A percentile compares a stretch with the other conserved stretches of the same genome.
These are phyloP conservation scores for Bruchidius siliquastri DNA, from an alignment of 2,888 invertebrate species.

Conservation along the genomic window DNA sequence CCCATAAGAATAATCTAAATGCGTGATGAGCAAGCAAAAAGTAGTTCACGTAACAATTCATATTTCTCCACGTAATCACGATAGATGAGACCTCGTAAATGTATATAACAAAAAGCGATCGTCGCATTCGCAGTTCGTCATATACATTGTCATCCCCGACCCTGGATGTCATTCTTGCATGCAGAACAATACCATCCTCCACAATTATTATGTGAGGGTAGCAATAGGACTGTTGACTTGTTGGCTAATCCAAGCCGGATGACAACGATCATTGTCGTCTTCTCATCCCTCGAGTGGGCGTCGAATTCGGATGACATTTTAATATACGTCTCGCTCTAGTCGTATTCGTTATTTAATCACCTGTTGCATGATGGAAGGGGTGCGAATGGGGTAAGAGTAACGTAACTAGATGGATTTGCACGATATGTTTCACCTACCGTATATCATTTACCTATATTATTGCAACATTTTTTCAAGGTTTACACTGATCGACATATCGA, in stretches of 20 bases:
- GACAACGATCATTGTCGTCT: conserved; percentile 40
- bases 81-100: too few species aligned
- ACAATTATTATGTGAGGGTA: background rate
- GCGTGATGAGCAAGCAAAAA: too few species aligned
- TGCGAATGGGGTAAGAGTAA: background rate
- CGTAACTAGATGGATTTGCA: too few species aligned
- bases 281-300: conserved; percentile 26
- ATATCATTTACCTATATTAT: too few species aligned
- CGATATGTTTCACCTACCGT: too few species aligned
- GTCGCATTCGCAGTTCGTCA: background rate
- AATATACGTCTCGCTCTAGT: background rate
- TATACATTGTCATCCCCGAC: background rate
- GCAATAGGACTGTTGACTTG: conserved; percentile 43
- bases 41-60: too few species aligned
- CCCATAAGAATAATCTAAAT: too few species aligned
- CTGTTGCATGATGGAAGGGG: background rate
- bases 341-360: background rate
- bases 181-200: background rate
- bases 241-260: conserved; percentile 45
- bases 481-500: too few species aligned
- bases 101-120: too few species aligned
- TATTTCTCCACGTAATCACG: too few species aligned
- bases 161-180: background rate
- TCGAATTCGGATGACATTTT: background rate
- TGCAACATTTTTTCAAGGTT: too few species aligned